Base-by-base conservation (phyloP, 2,113 vertebrate genomes). In the Cochlearius cochlearius region DNA sequence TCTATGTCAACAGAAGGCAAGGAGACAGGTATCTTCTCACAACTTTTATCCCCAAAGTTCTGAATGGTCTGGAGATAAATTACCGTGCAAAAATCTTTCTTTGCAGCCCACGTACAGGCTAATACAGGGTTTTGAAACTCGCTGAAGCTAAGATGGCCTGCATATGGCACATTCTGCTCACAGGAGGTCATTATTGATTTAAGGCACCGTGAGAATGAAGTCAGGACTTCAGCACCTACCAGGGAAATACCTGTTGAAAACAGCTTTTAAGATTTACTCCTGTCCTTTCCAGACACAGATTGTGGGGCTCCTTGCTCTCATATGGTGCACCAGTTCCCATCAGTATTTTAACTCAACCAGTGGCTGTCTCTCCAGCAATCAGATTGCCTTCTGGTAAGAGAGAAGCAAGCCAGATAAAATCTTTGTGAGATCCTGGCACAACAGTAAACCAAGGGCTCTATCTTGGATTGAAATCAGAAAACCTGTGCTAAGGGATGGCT, bases 261-360 rank as follows among this genome's bases (percentile, higher is more conserved):
- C 18, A 30, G 12, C 30, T 86, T 88, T 68, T 56, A 60, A 86
- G 14, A 39, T 68, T 68, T 79, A 21, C 6, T 58, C 21, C 36
- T 68, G 13, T n/a, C 32, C 21, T 92, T 91, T 86, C 39, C 25
- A 53, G 73, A 76, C 11, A 76, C 2, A 27, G 36, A 41, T 3
- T 73, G 21, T 52, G 22, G 30, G 6, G 3, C 0, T 82, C 5
- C 20, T 23, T 4, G 1, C 4, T 56, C 59, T 83, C 3, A 2
- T 29, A 55, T 5, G 17, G 19, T 47, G 9, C 0, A 1, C 17
- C 11, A n/a, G 32, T 52, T 84, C 34, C 53, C 27, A 34, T 22
- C 0, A 0, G 5, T 9, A 4, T 71, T 85, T 85, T 82, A 29
- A 41, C 38, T 85, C 1, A 2, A 11, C 15, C 18, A 19, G 39